Base-by-base conservation (phyloP, 2,797 vertebrate species). In the Streptopelia turtur region DNA sequence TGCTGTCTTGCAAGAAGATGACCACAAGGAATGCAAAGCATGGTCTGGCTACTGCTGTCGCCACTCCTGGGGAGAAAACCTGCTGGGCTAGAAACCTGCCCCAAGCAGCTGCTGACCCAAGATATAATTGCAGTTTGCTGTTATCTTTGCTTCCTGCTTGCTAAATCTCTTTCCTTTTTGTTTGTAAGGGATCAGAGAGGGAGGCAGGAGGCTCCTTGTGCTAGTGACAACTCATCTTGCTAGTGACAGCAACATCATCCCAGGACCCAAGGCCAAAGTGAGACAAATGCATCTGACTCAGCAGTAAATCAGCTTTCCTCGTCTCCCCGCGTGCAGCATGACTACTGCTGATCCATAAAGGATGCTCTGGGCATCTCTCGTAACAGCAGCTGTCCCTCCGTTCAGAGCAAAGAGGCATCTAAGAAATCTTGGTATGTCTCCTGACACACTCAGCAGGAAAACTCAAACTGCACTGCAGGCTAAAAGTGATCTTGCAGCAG, bases 371-470 rank as follows among this genome's bases (percentile, higher is more conserved):
- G 93, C 89, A 93, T 91, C 90, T 92, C 83, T 83, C 23, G 10
- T 95, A 91, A 50, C 89, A 87, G 89, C 96, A 97, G 96, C 96
- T 97, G 97, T 96, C 91, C 88, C 87, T 83, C 61, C 57, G 74
- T 61, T 85, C 89, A 30, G 5, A 60, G 84, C 66, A 84, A 79
- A 95, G 56, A 95, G 86, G 94, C 94, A 95, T 92, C 77, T 41
- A 27, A 94, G 97, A 96, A 96, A 93, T 94, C 91, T 93, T 88
- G 94, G 59, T 95, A 84, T 91, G 95, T 86, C 94, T 94, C 94
- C 89, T 89, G 93, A 82, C 89, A 80, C 52, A 45, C 94, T 87
- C 94, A 91, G 93, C 90, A 74, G 91, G 93, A 89, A 96, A 91
- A 65, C 88, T 94, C 93, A 76, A 90, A 86, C 89, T 41, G 50